Conservation (phyloP, 2,888 invertebrate genomes). For the Periphyllus acericola region DNA sequence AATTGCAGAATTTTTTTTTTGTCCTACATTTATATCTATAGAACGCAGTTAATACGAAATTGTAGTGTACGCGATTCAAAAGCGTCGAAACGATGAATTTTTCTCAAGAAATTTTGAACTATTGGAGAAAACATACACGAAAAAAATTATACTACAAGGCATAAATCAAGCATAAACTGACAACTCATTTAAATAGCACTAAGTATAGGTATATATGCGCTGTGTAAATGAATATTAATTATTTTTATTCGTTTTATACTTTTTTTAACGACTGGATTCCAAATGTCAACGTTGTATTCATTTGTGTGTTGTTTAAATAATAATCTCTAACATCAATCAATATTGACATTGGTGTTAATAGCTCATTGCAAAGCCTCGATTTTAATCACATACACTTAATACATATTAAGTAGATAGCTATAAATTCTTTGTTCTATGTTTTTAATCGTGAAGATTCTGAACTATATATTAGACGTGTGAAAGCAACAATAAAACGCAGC, state of each 20-base stretch:
- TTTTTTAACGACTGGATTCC: constrained; percentile 7
- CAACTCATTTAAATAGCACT: constrained; percentile 30
- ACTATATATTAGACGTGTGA: neutral
- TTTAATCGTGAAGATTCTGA: neutral
- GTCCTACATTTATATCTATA: neutral
- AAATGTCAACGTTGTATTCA: neutral
- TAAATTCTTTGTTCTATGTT: neutral
- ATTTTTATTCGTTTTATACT: constrained; percentile 10
- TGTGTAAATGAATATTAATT: constrained; percentile 25
- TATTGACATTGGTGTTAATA: neutral
- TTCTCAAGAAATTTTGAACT: constrained; percentile 28
- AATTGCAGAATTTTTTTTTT: constrained; percentile 11
- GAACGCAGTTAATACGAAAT: constrained; percentile 14
- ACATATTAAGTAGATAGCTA: neutral
- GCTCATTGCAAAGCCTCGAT: neutral
- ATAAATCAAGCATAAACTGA: constrained; percentile 33
- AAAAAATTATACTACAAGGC: constrained; percentile 9
- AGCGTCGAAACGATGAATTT: constrained; percentile 14
- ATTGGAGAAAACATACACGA: neutral
- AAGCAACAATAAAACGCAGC: neutral
- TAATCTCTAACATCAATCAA: constrained; percentile 32
- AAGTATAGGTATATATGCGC: neutral
- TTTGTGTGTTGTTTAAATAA: constrained; percentile 21
- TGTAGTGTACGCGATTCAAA: neutral
- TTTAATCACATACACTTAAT: constrained; percentile 1